Percentiles rank a stretch among this genome's conserved stretches.
phyloP scores from a whole-genome alignment of 1,140 invertebrate genomes.

The Zaprionus nigranus region DNA sequence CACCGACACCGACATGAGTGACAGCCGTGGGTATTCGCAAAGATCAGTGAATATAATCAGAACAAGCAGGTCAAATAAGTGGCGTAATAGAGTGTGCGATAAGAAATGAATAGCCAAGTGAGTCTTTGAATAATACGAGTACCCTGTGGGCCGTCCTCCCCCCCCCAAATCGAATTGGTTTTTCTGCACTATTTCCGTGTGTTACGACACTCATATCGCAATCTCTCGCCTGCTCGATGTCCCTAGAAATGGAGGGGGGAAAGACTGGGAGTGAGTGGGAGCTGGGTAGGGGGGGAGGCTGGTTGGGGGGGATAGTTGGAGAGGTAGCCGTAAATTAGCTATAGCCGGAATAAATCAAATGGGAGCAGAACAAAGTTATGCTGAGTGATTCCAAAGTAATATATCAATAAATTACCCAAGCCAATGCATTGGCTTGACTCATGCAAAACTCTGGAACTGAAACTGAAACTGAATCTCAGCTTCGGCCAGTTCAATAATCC shows the following conservation, averaged over 20 bases:
- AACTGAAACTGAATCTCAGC: constrained; percentile 24
- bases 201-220: constrained; percentile 26
- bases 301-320: not conserved
- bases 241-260: not conserved
- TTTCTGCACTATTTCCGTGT: constrained; percentile 25
- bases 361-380: constrained; percentile 69
- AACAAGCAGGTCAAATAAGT: not conserved
- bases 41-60: not conserved
- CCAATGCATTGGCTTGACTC: constrained; percentile 27
- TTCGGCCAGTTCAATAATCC: constrained; percentile 56
- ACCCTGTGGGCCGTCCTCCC: not conserved
- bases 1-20: not conserved
- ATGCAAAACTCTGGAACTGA: constrained; percentile 50
- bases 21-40: not conserved
- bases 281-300: constrained; percentile 1
- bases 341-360: constrained; percentile 57
- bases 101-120: constrained; percentile 5
- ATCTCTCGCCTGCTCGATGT: constrained; percentile 1
- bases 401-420: constrained; percentile 79
- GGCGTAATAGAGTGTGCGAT: not conserved
- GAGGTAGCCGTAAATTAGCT: constrained; percentile 59
- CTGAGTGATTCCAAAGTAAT: constrained; percentile 81
- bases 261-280: not conserved
- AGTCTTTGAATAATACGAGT: not conserved
- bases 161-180: not conserved